Conservation (phyloP, 2,797 vertebrate species). For the Agapornis canus region DNA sequence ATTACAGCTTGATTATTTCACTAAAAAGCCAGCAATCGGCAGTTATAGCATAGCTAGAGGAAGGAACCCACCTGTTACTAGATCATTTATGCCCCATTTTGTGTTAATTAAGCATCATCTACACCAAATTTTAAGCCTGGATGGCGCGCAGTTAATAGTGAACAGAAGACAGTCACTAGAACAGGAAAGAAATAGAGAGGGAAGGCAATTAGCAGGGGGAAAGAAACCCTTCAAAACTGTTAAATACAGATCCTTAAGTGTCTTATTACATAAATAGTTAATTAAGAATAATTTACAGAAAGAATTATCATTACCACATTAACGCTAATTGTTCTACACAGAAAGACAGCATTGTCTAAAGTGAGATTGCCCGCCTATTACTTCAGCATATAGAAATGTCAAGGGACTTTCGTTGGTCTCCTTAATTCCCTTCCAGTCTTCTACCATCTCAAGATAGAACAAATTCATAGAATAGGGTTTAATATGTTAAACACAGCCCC, state of each 20-base stretch:
- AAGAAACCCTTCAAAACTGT: background rate
- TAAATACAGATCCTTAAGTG: conserved; percentile 51
- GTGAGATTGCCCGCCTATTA: conserved; percentile 1
- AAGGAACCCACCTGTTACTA: conserved; percentile 8
- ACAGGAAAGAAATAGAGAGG: background rate
- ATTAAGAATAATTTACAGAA: conserved; percentile 69
- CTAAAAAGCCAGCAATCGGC: background rate
- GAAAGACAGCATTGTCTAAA: conserved; percentile 38
- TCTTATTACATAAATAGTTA: conserved; percentile 66
- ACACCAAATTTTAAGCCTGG: background rate
- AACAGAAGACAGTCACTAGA: background rate
- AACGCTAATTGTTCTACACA: conserved; percentile 60
- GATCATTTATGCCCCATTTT: conserved; percentile 2
- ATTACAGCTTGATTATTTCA: background rate
- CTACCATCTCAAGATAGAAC: background rate
- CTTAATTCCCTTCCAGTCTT: conserved; percentile 23
- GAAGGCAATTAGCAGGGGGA: conserved; percentile 27
- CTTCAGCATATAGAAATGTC: conserved; percentile 5
- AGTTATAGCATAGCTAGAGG: background rate
- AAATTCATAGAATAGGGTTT: background rate
- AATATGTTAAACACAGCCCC: background rate
- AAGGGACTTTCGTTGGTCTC: conserved; percentile 24
- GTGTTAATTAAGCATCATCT: conserved; percentile 24
- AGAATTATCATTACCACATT: conserved; percentile 61
- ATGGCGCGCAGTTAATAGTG: conserved; percentile 10